Conservation (phyloP, 2,113 vertebrate species). For the Charadrius vociferus region DNA sequence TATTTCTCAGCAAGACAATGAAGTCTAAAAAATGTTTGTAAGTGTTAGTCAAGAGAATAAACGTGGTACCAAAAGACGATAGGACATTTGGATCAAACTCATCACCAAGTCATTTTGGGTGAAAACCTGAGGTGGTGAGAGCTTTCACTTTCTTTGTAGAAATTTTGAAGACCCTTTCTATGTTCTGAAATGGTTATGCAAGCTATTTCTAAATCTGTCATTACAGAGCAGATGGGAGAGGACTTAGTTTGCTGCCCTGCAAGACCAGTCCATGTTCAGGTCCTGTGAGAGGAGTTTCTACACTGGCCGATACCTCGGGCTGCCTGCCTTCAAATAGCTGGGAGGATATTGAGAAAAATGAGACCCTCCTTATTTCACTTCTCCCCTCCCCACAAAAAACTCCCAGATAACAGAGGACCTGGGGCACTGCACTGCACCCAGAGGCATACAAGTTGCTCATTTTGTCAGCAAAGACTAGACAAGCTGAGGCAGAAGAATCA, state of each 20-base stretch:
- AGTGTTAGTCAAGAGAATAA: not conserved
- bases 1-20: not conserved
- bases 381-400: not conserved
- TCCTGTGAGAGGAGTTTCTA: not conserved
- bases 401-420: accelerated
- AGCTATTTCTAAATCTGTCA: not conserved
- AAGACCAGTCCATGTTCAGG: not conserved
- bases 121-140: not conserved
- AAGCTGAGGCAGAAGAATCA: not conserved
- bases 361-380: not conserved
- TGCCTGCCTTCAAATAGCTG: not conserved
- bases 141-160: not conserved
- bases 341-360: accelerated
- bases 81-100: not conserved
- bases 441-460: accelerated
- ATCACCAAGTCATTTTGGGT: not conserved
- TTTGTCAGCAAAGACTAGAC: not conserved
- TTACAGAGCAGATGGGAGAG: not conserved
- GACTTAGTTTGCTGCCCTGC: not conserved
- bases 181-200: not conserved
- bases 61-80: not conserved
- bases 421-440: too few relatives aligned
- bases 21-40: not conserved
- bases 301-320: accelerated
- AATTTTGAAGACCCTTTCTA: not conserved